Evolutionary conservation across 2,888 invertebrate genomes (phyloP).

Genomic region (Lepidochrysops patricia): DNA sequence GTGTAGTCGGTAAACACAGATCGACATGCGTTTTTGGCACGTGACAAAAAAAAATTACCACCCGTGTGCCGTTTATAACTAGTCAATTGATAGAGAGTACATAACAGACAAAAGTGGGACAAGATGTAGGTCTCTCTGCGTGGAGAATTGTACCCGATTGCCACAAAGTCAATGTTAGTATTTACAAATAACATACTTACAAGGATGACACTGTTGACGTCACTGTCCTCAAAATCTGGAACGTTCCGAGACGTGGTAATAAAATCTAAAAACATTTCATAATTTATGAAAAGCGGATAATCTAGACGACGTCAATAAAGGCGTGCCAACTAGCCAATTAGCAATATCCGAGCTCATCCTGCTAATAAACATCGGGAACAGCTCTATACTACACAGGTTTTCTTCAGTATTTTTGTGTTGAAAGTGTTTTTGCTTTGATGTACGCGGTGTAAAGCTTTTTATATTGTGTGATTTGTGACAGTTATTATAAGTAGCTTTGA

Average conservation of each 20-base stretch:
- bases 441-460: no score
- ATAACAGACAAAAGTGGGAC: no score
- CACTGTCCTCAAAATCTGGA: not conserved
- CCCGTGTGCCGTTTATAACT: no score
- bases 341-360: constrained; percentile 6
- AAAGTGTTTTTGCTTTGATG: not conserved
- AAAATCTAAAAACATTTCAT: constrained; percentile 9
- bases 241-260: not conserved
- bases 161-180: no score
- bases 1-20: no score
- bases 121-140: no score
- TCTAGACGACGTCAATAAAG: constrained; percentile 7
- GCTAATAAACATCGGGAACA: not conserved
- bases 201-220: not conserved
- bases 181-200: no score
- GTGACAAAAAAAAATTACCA: no score
- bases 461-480: not conserved
- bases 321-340: constrained; percentile 12
- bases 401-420: constrained; percentile 16
- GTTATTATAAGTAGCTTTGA: no score
- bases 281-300: constrained; percentile 13
- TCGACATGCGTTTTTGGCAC: no score
- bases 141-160: no score
- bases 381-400: constrained; percentile 14
- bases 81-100: no score